Conservation (phyloP, 2,797 vertebrate species). For the Cirrhinus mrigala region DNA sequence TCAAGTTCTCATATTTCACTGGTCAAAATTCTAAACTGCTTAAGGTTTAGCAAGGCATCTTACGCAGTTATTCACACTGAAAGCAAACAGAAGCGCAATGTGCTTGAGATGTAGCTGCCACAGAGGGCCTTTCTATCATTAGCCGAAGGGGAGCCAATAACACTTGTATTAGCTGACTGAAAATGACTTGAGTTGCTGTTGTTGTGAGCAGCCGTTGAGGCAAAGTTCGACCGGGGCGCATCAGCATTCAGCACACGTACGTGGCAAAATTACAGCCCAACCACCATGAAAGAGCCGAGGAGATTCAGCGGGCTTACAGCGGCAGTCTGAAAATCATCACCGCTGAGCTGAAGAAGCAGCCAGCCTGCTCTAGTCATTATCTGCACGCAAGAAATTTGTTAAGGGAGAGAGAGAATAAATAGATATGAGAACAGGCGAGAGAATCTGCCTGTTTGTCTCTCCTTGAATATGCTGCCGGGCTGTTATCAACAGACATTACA, state of each 20-base stretch:
- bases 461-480: conserved; percentile 29
- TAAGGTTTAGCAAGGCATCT: not conserved
- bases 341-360: conserved; percentile 27
- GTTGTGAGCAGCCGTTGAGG: conserved; percentile 20
- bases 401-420: conserved; percentile 43
- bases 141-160: conserved; percentile 19
- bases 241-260: conserved; percentile 52
- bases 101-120: conserved; percentile 12
- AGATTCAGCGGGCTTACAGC: conserved; percentile 46
- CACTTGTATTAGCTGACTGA: conserved; percentile 16
- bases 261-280: conserved; percentile 52
- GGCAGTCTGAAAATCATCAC: conserved; percentile 45
- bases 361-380: conserved; percentile 20
- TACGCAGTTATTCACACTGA: not conserved
- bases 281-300: conserved; percentile 51
- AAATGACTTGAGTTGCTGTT: conserved; percentile 32
- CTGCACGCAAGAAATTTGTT: conserved; percentile 24
- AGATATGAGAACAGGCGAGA: conserved; percentile 23
- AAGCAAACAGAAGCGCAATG: not conserved
- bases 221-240: conserved; percentile 32
- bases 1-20: conserved; percentile 3
- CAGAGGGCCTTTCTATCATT: conserved; percentile 6
- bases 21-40: not conserved
- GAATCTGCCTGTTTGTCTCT: conserved; percentile 2
- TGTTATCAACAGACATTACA: conserved; percentile 28